Conservation (phyloP, 2,888 invertebrate genomes). For the Lycia hirtaria region DNA sequence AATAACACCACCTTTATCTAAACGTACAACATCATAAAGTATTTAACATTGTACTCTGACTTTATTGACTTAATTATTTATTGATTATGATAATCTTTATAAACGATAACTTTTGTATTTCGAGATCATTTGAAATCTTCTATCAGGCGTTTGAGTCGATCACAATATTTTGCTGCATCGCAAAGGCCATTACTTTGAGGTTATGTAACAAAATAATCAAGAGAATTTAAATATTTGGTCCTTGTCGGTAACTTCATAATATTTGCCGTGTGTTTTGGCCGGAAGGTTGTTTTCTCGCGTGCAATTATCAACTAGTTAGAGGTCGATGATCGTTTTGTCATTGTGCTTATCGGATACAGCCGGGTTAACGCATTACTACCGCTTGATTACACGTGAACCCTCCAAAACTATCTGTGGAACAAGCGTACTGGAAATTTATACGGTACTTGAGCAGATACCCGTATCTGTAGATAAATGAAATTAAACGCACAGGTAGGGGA, state of each 20-base stretch:
- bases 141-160: not conserved
- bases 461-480: conserved; percentile 19
- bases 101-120: conserved; percentile 9
- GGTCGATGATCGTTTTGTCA: conserved; percentile 59
- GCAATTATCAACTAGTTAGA: conserved; percentile 51
- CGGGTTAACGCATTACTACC: conserved; percentile 60
- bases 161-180: conserved; percentile 22
- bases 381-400: conserved; percentile 59
- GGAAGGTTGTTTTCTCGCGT: conserved; percentile 46
- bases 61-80: conserved; percentile 49
- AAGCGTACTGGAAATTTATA: conserved; percentile 73
- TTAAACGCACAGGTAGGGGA: conserved; percentile 25
- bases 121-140: conserved; percentile 11
- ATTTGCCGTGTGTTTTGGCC: conserved; percentile 39
- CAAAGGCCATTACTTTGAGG: conserved; percentile 29
- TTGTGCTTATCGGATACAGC: conserved; percentile 59
- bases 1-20: conserved; percentile 53
- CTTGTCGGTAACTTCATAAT: conserved; percentile 32
- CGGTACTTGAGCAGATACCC: conserved; percentile 55
- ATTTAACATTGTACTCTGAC: conserved; percentile 47
- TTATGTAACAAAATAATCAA: conserved; percentile 38
- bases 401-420: conserved; percentile 59
- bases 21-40: conserved; percentile 47
- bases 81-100: conserved; percentile 21
- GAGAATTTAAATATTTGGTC: conserved; percentile 39